Evolutionary conservation across 2,113 vertebrate genomes (phyloP).

Genomic region (Zosterops pallidus): DNA sequence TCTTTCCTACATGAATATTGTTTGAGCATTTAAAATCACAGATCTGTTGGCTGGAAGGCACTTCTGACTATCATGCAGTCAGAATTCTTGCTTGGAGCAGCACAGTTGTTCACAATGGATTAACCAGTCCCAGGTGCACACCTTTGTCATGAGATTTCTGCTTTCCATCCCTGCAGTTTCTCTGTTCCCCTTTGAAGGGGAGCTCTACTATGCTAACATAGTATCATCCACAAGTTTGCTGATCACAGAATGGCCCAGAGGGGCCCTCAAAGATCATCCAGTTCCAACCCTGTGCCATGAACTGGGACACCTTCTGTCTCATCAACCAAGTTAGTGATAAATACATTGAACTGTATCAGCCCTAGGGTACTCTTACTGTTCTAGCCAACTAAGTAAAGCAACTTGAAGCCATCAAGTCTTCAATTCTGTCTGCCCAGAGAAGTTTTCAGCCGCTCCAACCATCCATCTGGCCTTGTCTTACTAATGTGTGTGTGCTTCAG

Average conservation of each 20-base stretch:
- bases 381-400: background rate
- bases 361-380: background rate
- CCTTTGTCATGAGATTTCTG: background rate
- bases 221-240: background rate
- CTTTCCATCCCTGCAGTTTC: background rate
- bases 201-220: background rate
- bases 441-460: background rate
- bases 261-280: background rate
- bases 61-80: background rate
- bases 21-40: background rate
- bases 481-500: rapidly evolving
- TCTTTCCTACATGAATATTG: background rate
- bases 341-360: background rate
- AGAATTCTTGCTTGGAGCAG: background rate
- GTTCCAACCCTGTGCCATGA: background rate
- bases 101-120: background rate
- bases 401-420: background rate
- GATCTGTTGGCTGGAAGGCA: background rate
- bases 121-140: background rate
- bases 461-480: background rate
- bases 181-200: background rate
- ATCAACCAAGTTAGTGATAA: background rate
- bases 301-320: background rate
- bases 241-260: background rate
- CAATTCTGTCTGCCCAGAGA: background rate